Conservation (phyloP, 2,888 invertebrate species). For the Tortricodes alternella region DNA sequence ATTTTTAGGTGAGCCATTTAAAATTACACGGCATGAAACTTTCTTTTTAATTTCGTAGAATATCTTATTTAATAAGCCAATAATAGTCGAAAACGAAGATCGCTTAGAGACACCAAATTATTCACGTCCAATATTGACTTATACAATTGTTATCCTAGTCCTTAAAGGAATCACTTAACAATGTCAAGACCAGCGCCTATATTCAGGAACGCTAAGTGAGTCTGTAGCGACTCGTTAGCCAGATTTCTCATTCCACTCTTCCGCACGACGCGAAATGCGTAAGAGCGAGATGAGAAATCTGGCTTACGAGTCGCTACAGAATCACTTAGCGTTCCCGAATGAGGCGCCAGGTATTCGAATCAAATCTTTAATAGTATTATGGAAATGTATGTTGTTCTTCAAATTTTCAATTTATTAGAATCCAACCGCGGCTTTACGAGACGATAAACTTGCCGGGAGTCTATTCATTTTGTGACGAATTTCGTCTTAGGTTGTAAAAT, state of each 20-base stretch:
- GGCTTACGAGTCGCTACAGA: too few relatives aligned
- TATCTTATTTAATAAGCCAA: too few relatives aligned
- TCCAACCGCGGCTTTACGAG: slow-evolving; percentile 54
- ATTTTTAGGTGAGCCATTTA: too few relatives aligned
- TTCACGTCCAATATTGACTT: background rate
- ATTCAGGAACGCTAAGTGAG: background rate
- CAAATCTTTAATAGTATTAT: slow-evolving; percentile 27
- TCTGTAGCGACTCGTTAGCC: too few relatives aligned
- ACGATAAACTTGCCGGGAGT: slow-evolving; percentile 56
- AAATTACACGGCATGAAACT: too few relatives aligned
- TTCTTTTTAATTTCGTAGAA: too few relatives aligned
- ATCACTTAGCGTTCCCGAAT: too few relatives aligned
- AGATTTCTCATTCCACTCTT: too few relatives aligned
- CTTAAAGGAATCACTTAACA: background rate
- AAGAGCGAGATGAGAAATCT: too few relatives aligned
- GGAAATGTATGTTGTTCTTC: slow-evolving; percentile 29
- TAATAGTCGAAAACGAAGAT: too few relatives aligned
- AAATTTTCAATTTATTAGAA: slow-evolving; percentile 33
- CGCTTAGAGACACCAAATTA: background rate
- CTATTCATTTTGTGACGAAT: slow-evolving; percentile 69
- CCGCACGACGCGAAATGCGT: too few relatives aligned
- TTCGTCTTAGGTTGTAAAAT: slow-evolving; percentile 46
- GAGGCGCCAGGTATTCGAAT: slow-evolving; percentile 12
- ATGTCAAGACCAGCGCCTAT: background rate
- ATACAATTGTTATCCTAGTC: background rate